Base-by-base conservation (phyloP, 2,888 invertebrate species). In the Chaetoderma sp. region DNA sequence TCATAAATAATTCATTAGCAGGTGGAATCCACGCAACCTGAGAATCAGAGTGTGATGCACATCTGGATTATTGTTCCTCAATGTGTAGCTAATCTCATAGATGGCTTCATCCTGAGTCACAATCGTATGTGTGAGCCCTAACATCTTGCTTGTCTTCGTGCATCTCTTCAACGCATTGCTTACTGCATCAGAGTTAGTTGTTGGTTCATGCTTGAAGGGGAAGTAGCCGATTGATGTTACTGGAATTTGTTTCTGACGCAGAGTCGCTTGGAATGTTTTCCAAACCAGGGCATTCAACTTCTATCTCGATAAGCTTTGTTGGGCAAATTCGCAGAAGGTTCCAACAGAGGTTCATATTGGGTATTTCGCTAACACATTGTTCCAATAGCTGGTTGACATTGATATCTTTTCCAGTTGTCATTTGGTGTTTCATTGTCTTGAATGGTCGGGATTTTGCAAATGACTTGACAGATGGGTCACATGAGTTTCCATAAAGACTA, bases 21-120 rank as follows among this genome's bases (percentile, higher is more conserved):
- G 36, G 18, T 55, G 56, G 25, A 55, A 55, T 8, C 56, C 56
- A 39, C 56, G 33, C 13, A 55, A 23, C 10, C 56, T 6, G 4
- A 55, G 33, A 13, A 55, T 55, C 36, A 55, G 21, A 4, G 16
- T 13, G 5, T 18, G 5, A 18, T 33, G 36, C 4, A 33, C 33
- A 4, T 13, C 33, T n/a, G 56, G 56, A 13, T 55, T 36, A 4
- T 55, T 10, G 13, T 36, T 30, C 18, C 56, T 5, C 8, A 55
- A 16, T 5, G 56, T 55, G 56, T 55, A 55, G 21, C 56, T 55
- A 18, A 33, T 55, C 18, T 55, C n/a, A n/a, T n/a, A n/a, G n/a
- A n/a, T n/a, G n/a, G n/a, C n/a, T n/a, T n/a, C n/a, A n/a, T n/a
- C n/a, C n/a, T n/a, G n/a, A n/a, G n/a, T n/a, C n/a, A n/a, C n/a